Conservation (phyloP, 2,888 invertebrate species). For the Noctua comes region DNA sequence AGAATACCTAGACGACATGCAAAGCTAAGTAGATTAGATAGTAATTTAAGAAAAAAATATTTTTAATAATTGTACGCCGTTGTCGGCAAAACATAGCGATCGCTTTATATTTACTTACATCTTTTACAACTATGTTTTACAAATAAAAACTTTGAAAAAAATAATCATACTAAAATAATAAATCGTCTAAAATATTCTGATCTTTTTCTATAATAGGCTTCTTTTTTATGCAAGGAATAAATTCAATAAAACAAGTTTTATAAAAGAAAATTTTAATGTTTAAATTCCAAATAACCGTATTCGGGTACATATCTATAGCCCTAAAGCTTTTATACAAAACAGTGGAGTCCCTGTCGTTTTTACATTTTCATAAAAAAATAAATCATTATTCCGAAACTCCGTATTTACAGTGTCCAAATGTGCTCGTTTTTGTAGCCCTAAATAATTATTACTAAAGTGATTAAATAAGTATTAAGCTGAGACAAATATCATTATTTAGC, state of each 20-base stretch:
- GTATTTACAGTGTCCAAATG: conserved; percentile 80
- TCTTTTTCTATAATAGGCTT: background rate
- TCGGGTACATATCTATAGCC: conserved; percentile 70
- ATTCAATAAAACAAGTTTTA: conserved; percentile 68
- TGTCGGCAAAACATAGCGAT: too few species aligned
- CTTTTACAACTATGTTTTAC: too few species aligned
- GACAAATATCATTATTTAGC: conserved; percentile 67
- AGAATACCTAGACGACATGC: too few species aligned
- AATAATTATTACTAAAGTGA: conserved; percentile 64
- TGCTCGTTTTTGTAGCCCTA: conserved; percentile 66
- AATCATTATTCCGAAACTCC: conserved; percentile 77
- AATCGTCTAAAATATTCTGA: too few species aligned
- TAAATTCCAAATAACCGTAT: conserved; percentile 79
- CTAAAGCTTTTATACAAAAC: conserved; percentile 77
- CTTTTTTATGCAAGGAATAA: conserved; percentile 37
- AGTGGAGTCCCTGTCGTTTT: conserved; percentile 74
- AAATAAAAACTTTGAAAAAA: too few species aligned
- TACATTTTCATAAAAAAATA: conserved; percentile 87
- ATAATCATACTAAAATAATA: too few species aligned
- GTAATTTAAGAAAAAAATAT: too few species aligned
- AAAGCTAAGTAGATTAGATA: too few species aligned
- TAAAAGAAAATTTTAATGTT: conserved; percentile 80
- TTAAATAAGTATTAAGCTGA: conserved; percentile 72
- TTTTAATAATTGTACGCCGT: too few species aligned
- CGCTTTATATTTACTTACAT: too few species aligned